These are phyloP conservation scores for Halictus quadricinctus DNA, from an alignment of 2,888 invertebrate species.

Conservation along the genomic window DNA sequence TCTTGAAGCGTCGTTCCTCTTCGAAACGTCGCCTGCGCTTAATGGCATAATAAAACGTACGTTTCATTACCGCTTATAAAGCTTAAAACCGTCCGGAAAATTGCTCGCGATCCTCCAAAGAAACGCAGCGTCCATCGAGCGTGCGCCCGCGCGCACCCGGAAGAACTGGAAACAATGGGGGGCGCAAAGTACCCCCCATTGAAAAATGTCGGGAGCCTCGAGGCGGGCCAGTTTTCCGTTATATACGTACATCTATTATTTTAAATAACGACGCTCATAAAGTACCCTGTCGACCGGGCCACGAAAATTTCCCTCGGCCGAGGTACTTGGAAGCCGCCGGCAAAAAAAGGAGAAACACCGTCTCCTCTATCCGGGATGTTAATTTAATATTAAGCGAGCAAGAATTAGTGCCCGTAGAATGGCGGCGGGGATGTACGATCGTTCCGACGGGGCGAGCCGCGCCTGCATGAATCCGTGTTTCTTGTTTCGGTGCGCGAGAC, in stretches of 20 bases:
- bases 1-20: neutral
- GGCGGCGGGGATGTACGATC: conserved; percentile 5
- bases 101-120: neutral
- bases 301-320: conserved; percentile 29
- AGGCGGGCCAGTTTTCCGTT: conserved; percentile 47
- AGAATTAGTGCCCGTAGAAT: conserved; percentile 33
- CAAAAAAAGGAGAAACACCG: conserved; percentile 27
- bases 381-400: conserved; percentile 54
- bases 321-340: conserved; percentile 20
- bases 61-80: conserved; percentile 5
- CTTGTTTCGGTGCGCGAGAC: neutral
- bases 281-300: conserved; percentile 39
- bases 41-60: conserved; percentile 4
- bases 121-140: conserved; percentile 5
- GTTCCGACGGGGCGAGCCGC: neutral
- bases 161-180: conserved; percentile 40
- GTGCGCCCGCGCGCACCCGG: neutral
- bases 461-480: neutral
- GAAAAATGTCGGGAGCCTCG: conserved; percentile 43
- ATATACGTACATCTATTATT: conserved; percentile 54
- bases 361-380: conserved; percentile 42
- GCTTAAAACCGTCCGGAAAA: conserved; percentile 1
- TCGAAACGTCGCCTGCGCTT: neutral
- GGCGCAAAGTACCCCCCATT: conserved; percentile 47
- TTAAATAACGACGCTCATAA: conserved; percentile 56